A percentile compares a stretch with the other conserved stretches of the same genome.
Conservation (phyloP, 2,797 vertebrate species). For the Morelia viridis region DNA sequence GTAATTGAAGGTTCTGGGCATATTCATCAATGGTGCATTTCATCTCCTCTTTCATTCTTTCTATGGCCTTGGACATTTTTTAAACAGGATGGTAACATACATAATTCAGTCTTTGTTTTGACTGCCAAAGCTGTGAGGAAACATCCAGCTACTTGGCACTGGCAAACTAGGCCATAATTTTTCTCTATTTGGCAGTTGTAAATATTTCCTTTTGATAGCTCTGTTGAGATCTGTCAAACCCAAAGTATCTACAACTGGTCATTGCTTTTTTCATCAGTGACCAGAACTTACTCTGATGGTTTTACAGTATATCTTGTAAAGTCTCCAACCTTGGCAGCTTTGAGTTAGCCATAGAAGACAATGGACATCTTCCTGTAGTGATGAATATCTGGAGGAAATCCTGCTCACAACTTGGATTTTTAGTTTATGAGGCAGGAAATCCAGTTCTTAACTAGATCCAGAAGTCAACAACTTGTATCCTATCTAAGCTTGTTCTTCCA, state of each 20-base stretch:
- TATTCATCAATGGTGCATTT: not conserved
- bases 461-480: not conserved
- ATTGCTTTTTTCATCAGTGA: not conserved
- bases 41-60: not conserved
- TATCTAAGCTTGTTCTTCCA: not conserved
- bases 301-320: not conserved
- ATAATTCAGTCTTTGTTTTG: conserved; percentile 5
- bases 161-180: not conserved
- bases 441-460: not conserved
- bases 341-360: not conserved
- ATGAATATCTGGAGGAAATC: not conserved
- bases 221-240: not conserved
- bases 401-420: not conserved
- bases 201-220: not conserved
- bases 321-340: not conserved
- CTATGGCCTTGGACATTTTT: not conserved
- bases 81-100: not conserved
- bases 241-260: not conserved
- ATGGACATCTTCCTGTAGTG: not conserved
- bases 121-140: conserved; percentile 2
- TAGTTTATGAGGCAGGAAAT: not conserved
- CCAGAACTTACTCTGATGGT: not conserved
- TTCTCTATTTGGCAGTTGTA: not conserved
- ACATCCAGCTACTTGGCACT: not conserved
- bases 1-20: not conserved